Evolutionary conservation across 2,888 invertebrate species (phyloP).

Genomic region (Sepiola atlantica): DNA sequence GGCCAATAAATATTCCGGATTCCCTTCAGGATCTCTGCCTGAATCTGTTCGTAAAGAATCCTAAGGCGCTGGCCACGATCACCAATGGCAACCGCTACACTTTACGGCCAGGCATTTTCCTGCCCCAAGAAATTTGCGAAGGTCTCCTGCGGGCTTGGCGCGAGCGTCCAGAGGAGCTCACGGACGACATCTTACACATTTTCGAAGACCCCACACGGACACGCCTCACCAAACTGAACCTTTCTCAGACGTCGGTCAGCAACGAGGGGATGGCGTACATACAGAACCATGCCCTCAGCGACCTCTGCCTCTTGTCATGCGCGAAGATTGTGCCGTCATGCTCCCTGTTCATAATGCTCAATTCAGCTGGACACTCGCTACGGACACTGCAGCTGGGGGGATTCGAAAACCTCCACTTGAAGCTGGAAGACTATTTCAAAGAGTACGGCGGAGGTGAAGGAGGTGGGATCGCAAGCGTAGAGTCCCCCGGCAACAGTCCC

Average conservation of each 20-base stretch:
- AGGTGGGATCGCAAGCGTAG: not conserved
- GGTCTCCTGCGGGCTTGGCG: constrained; percentile 51
- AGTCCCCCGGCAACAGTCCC: not conserved
- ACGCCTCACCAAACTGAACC: constrained; percentile 57
- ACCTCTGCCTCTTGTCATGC: constrained; percentile 86
- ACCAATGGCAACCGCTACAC: constrained; percentile 47
- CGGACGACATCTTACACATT: constrained; percentile 52
- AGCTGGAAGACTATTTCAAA: constrained; percentile 41
- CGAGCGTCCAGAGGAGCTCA: constrained; percentile 45
- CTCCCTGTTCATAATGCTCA: constrained; percentile 37
- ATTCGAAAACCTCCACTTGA: not conserved
- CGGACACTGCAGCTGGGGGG: constrained; percentile 44
- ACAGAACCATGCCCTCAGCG: constrained; percentile 83
- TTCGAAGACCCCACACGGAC: constrained; percentile 55
- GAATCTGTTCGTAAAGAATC: constrained; percentile 52
- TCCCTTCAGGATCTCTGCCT: constrained; percentile 55
- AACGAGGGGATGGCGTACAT: constrained; percentile 83
- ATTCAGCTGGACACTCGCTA: not conserved
- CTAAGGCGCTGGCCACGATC: constrained; percentile 50
- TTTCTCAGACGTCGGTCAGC: constrained; percentile 77
- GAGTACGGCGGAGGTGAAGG: constrained; percentile 49
- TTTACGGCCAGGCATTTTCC: constrained; percentile 53
- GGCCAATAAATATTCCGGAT: constrained; percentile 57
- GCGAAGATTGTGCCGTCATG: constrained; percentile 76
- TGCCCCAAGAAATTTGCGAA: constrained; percentile 55